Conservation (phyloP, 2,888 invertebrate genomes). For the Suillia variegata region DNA sequence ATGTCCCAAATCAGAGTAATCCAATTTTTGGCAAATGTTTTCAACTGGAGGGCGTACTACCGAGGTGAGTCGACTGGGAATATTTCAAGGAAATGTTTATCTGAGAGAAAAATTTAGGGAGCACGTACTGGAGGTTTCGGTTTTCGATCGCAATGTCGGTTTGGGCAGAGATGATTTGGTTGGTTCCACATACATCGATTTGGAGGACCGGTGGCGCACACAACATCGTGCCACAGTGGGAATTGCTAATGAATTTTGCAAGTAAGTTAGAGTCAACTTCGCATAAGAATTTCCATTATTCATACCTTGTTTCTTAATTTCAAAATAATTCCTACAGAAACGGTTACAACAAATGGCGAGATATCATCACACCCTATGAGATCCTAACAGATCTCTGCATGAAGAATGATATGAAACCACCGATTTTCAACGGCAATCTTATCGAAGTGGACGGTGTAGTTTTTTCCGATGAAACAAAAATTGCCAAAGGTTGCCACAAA, state of each 20-base stretch:
- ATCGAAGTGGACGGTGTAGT: conserved; percentile 64
- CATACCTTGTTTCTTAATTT: not conserved
- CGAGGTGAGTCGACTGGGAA: conserved; percentile 35
- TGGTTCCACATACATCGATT: conserved; percentile 82
- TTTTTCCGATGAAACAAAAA: conserved; percentile 50
- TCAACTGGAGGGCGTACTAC: conserved; percentile 52
- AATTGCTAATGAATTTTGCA: conserved; percentile 70
- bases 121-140: conserved; percentile 72
- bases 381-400: conserved; percentile 75
- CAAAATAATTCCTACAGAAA: conserved; percentile 48
- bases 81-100: conserved; percentile 16
- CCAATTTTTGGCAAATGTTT: conserved; percentile 81
- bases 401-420: conserved; percentile 68
- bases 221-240: conserved; percentile 82
- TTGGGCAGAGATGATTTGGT: conserved; percentile 75
- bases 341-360: conserved; percentile 81
- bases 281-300: no score
- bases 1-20: conserved; percentile 74
- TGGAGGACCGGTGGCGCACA: conserved; percentile 85
- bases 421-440: conserved; percentile 63
- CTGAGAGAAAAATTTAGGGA: conserved; percentile 62
- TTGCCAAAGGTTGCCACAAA: conserved; percentile 43
- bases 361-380: conserved; percentile 71
- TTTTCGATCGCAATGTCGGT: conserved; percentile 76
- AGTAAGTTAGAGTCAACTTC: conserved; percentile 63